A percentile compares a stretch with the other conserved stretches of the same genome.
phyloP scores from a whole-genome alignment of 2,797 vertebrate genomes.

The Scyliorhinus canicula region DNA sequence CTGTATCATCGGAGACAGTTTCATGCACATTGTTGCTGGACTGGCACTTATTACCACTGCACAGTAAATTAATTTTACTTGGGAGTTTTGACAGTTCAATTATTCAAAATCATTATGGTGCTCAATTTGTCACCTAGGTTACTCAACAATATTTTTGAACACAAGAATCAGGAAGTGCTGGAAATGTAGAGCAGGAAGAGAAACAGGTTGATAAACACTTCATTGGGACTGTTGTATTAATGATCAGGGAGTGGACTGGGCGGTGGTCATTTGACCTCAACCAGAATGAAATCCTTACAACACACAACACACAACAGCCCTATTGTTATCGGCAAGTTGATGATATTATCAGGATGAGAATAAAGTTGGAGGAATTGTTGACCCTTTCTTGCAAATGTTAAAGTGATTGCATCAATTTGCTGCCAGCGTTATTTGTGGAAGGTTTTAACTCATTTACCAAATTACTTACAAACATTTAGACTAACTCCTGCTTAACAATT shows the following conservation, averaged over 20 bases:
- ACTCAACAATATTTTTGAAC: not conserved
- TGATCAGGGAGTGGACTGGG: not conserved
- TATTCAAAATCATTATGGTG: not conserved
- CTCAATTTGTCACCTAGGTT: not conserved
- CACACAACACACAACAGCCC: not conserved
- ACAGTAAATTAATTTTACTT: not conserved
- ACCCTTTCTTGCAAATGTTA: not conserved
- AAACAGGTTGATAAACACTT: not conserved
- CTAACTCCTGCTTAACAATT: not conserved
- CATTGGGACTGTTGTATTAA: not conserved
- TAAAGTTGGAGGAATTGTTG: not conserved
- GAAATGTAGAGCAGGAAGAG: not conserved
- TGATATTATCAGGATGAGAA: conserved; percentile 13
- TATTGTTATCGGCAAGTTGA: not conserved
- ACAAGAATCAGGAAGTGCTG: not conserved
- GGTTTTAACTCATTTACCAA: not conserved
- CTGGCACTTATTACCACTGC: not conserved
- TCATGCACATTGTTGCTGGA: not conserved
- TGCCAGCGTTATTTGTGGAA: not conserved
- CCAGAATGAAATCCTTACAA: conserved; percentile 7
- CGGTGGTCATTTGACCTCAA: not conserved
- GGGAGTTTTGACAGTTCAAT: not conserved
- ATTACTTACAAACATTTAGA: not conserved
- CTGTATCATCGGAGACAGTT: not conserved
- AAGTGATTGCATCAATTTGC: conserved; percentile 3